Evolutionary conservation across 2,797 vertebrate species (phyloP).

Genomic region (Pantherophis alleghaniensis): DNA sequence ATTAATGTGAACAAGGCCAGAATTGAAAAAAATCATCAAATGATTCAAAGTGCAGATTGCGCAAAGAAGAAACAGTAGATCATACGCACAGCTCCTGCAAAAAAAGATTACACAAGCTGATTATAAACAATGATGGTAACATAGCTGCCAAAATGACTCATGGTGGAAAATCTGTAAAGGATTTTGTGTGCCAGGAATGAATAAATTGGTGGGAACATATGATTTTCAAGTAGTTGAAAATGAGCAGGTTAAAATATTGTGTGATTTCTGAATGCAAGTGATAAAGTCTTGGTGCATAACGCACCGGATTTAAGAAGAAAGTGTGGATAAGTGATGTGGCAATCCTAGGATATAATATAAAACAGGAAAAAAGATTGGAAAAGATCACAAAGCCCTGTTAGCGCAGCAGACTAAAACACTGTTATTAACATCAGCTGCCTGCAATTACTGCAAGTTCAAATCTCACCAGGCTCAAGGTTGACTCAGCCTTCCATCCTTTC

Average conservation of each 20-base stretch:
- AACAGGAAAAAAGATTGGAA: not conserved
- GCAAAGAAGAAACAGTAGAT: not conserved
- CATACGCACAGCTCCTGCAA: not conserved
- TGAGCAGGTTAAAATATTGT: not conserved
- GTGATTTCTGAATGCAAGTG: not conserved
- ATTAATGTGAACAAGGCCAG: not conserved
- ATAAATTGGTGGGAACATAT: not conserved
- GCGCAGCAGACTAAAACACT: too few relatives aligned
- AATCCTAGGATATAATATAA: not conserved
- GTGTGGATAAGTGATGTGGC: not conserved
- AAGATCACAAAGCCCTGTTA: not conserved
- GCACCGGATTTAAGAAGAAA: not conserved
- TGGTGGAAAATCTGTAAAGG: not conserved
- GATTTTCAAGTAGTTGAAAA: not conserved
- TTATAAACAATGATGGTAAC: not conserved
- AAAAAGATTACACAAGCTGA: not conserved
- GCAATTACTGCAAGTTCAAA: too few relatives aligned
- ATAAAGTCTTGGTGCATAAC: not conserved
- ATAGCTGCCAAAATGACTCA: not conserved
- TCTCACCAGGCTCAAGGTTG: too few relatives aligned
- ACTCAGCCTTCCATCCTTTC: too few relatives aligned
- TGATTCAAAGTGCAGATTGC: not conserved
- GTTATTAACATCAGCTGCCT: too few relatives aligned
- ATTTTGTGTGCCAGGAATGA: not conserved
- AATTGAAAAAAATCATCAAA: not conserved